Base-by-base conservation (phyloP, 2,888 invertebrate genomes). In the Brenthis daphne region DNA sequence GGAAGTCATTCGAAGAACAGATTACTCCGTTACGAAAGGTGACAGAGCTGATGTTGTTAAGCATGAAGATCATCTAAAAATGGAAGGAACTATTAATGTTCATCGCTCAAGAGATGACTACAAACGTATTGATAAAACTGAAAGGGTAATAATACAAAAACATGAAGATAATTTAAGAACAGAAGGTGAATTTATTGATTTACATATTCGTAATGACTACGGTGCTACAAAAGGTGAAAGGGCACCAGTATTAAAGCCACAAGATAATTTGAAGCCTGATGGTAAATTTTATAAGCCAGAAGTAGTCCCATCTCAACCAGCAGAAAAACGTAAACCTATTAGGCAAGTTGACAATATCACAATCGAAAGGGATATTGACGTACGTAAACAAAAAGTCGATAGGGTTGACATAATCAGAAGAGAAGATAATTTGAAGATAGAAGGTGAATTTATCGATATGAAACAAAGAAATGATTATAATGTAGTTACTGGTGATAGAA, bases 191-290 rank as follows among this genome's bases (percentile, higher is more conserved):
- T 93, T 94, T 82, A 87, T 91, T 76, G 93, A 93, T 80, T 86
- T 84, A 70, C 83, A 85, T 73, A 88, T 87, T 73, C 90, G 90
- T 75, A 92, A 94, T 83, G 90, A 94, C 79, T 92, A 94, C 71
- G 86, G 87, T 71, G 89, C 93, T 50, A 91, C 92, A 14, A 93
- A 92, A 75, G 95, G 94, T 1, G 96, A 96, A 80, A 87, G 95
- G 74, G 94, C 94, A 16, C 85, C 94, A 57, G 90, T 95, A 13
- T 90, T 94, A 6, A 93, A 88, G 76, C 95, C 94, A 61, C 94
- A 95, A 78, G 96, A 96, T 80, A 95, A 96, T 84, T 85, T 95
- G 37, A 94, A 93, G 79, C 87, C 94, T 6, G 95, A 95, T 82
- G 91, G 92, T 72, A 85, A 89, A 79, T 92, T 94, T 83, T 90